phyloP scores from a whole-genome alignment of 2,113 vertebrate genomes.

The Gracilinanus agilis region DNA sequence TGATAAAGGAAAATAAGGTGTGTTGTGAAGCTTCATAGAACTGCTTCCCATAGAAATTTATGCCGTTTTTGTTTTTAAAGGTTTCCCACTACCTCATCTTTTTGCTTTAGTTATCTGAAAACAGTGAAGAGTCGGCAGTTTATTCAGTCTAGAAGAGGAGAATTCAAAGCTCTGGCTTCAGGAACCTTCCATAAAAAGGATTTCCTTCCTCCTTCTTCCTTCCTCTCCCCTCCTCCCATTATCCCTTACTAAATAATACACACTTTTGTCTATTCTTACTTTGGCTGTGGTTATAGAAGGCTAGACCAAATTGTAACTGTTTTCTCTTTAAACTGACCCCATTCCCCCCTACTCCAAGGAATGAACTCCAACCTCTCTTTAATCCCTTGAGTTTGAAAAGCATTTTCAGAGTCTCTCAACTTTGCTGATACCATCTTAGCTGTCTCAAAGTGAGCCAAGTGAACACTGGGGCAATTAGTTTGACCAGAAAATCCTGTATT shows the following conservation, averaged over 20 bases:
- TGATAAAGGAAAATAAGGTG: not conserved
- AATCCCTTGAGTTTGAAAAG: conserved; percentile 40
- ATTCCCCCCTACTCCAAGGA: not conserved
- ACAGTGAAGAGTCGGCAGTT: not conserved
- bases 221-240: not conserved
- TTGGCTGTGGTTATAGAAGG: conserved; percentile 12
- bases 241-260: not conserved
- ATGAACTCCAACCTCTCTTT: conserved; percentile 32
- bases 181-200: not conserved
- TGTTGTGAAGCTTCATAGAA: no score
- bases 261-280: not conserved
- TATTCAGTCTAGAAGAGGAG: not conserved
- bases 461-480: not conserved
- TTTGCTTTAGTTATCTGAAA: not conserved
- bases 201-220: not conserved
- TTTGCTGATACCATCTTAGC: conserved; percentile 27
- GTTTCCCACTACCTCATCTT: not conserved
- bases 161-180: not conserved
- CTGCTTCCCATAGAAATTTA: not conserved
- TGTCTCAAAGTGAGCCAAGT: not conserved
- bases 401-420: conserved; percentile 15
- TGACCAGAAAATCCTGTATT: conserved; percentile 33
- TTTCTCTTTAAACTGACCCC: conserved; percentile 36
- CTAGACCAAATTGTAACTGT: not conserved
- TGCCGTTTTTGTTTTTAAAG: conserved; percentile 30